These are phyloP conservation scores for Epinotia nisella DNA, from an alignment of 2,888 invertebrate species.

Conservation along the genomic window DNA sequence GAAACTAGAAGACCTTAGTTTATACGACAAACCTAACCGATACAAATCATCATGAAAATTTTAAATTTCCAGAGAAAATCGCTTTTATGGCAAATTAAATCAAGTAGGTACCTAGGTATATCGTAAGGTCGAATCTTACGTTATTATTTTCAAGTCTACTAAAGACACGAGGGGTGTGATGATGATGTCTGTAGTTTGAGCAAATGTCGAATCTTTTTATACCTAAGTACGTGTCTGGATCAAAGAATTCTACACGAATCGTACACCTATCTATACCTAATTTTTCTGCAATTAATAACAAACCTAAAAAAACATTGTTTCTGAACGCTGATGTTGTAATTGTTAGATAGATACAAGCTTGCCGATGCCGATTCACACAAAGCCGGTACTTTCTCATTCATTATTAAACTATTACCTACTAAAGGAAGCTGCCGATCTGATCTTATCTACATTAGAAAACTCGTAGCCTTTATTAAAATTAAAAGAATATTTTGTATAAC, in stretches of 20 bases:
- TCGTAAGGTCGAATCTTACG: too few relatives aligned
- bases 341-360: conserved; percentile 22
- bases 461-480: conserved; percentile 20
- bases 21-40: too few relatives aligned
- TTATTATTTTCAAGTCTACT: too few relatives aligned
- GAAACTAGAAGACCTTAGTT: too few relatives aligned
- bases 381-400: conserved; percentile 34
- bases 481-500: conserved; percentile 23
- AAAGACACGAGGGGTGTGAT: too few relatives aligned
- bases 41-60: too few relatives aligned
- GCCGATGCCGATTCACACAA: conserved; percentile 31
- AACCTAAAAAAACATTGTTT: conserved; percentile 1
- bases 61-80: too few relatives aligned
- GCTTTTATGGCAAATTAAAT: too few relatives aligned
- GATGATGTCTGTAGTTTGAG: too few relatives aligned
- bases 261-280: not conserved
- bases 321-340: not conserved
- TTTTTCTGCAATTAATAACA: not conserved
- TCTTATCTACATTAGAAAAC: conserved; percentile 36
- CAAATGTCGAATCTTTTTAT: not conserved
- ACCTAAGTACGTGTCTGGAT: not conserved
- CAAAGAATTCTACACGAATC: not conserved
- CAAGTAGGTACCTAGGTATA: too few relatives aligned
- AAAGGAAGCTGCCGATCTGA: conserved; percentile 39
- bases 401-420: conserved; percentile 40